These are phyloP conservation scores for Drosophila kambysellisi DNA, from an alignment of 2,888 invertebrate genomes.

Conservation along the genomic window DNA sequence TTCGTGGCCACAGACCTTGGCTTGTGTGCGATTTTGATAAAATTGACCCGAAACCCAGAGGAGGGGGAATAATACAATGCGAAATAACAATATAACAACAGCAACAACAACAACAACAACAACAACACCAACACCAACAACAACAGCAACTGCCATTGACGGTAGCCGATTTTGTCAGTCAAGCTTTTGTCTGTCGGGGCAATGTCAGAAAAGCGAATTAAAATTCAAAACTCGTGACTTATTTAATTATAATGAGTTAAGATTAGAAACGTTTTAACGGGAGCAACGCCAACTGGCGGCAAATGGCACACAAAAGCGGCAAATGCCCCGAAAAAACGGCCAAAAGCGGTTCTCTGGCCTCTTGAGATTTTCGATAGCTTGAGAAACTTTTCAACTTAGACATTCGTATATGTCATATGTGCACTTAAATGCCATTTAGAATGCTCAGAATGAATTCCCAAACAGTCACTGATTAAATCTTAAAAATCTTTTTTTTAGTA, in stretches of 20 bases:
- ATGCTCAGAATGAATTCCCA: slow-evolving; percentile 4
- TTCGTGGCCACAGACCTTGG: slow-evolving; percentile 77
- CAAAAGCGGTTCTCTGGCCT: slow-evolving; percentile 23
- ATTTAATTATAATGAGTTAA: slow-evolving; percentile 80
- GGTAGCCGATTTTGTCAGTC: slow-evolving; percentile 71
- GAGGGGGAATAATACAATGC: slow-evolving; percentile 19
- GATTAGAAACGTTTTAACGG: slow-evolving; percentile 77
- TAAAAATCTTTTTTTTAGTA: not conserved
- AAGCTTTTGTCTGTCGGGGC: slow-evolving; percentile 50
- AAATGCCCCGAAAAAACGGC: slow-evolving; percentile 9
- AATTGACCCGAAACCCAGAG: slow-evolving; percentile 67
- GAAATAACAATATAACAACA: slow-evolving; percentile 16
- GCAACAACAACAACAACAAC: slow-evolving; percentile 33
- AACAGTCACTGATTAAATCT: slow-evolving; percentile 1
- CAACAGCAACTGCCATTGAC: slow-evolving; percentile 70
- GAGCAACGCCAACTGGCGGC: slow-evolving; percentile 65
- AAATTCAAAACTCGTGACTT: slow-evolving; percentile 81
- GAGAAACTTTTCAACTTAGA: slow-evolving; percentile 38
- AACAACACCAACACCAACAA: slow-evolving; percentile 29
- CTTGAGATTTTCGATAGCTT: slow-evolving; percentile 46
- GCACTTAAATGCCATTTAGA: slow-evolving; percentile 40
- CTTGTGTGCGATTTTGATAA: slow-evolving; percentile 76
- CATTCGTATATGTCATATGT: slow-evolving; percentile 51
- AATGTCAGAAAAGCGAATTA: slow-evolving; percentile 66
- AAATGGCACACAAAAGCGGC: slow-evolving; percentile 62